phyloP scores from a whole-genome alignment of 2,888 invertebrate genomes.

The Axea sp. region DNA sequence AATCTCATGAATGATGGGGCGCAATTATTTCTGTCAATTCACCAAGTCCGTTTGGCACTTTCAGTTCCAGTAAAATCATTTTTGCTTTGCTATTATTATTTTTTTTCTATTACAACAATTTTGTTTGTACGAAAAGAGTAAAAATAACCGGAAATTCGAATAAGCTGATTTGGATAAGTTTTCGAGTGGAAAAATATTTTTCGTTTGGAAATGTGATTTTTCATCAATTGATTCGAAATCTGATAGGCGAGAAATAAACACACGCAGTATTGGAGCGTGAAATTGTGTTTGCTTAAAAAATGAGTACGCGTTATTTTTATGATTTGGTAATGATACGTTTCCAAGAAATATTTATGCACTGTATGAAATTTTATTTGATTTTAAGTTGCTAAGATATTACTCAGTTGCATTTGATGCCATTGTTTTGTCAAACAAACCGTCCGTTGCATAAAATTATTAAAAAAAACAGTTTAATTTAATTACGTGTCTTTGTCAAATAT shows the following conservation, averaged over 20 bases:
- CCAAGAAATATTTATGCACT: slow-evolving; percentile 8
- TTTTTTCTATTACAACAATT: too few relatives aligned
- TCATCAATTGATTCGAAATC: slow-evolving; percentile 10
- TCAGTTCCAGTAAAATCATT: too few relatives aligned
- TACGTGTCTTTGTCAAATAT: slow-evolving; percentile 21
- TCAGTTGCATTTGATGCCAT: slow-evolving; percentile 6
- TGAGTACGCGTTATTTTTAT: slow-evolving; percentile 3
- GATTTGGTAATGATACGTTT: slow-evolving; percentile 21
- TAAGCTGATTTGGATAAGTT: too few relatives aligned
- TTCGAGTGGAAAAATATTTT: slow-evolving; percentile 28
- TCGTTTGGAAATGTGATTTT: slow-evolving; percentile 9
- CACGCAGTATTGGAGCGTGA: slow-evolving; percentile 20
- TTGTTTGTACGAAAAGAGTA: too few relatives aligned
- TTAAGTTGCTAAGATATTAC: neutral
- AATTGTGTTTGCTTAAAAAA: slow-evolving; percentile 24
- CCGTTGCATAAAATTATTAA: slow-evolving; percentile 1
- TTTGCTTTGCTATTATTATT: too few relatives aligned
- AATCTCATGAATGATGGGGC: too few relatives aligned
- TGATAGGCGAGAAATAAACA: slow-evolving; percentile 11
- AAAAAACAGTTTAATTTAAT: slow-evolving; percentile 19
- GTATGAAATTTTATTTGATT: slow-evolving; percentile 1
- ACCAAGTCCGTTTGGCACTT: too few relatives aligned
- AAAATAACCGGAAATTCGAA: too few relatives aligned
- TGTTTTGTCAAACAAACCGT: neutral
- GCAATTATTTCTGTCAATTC: too few relatives aligned